These are phyloP conservation scores for Sphenopsis melanotis DNA, from an alignment of 2,797 vertebrate species.

Conservation along the genomic window DNA sequence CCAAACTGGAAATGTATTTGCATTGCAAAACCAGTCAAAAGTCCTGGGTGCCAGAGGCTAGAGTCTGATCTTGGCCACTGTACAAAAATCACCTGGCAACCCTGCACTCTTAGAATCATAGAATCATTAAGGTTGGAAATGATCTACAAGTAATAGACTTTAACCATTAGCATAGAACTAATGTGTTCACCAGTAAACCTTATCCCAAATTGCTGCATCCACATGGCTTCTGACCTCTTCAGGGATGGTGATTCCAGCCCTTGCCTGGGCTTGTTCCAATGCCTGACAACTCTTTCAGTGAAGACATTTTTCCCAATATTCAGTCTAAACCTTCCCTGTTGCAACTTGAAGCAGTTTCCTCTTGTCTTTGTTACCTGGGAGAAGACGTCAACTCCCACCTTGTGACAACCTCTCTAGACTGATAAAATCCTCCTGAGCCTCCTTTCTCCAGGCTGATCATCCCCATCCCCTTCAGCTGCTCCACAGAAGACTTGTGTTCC, in stretches of 20 bases:
- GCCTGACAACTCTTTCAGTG: not conserved
- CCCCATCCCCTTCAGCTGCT: not conserved
- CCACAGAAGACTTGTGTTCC: not conserved
- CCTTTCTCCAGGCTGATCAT: not conserved
- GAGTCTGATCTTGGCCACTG: not conserved
- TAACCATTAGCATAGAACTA: not conserved
- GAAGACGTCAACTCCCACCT: not conserved
- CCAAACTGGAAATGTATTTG: not conserved
- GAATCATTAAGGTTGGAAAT: not conserved
- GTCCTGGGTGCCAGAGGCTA: not conserved
- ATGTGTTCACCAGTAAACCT: not conserved
- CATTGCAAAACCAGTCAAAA: not conserved
- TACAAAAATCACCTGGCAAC: not conserved
- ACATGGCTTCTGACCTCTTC: not conserved
- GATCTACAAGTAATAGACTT: not conserved
- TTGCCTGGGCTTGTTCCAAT: not conserved
- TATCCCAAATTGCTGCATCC: not conserved
- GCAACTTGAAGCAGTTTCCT: not conserved
- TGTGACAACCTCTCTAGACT: not conserved
- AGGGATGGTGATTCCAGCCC: not conserved
- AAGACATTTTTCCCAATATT: not conserved
- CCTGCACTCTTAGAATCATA: not conserved
- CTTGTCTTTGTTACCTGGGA: not conserved
- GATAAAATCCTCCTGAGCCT: not conserved
- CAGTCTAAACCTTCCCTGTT: not conserved